Percentiles rank a stretch among this genome's conserved stretches.
These are phyloP conservation scores for Loxodonta africana DNA, from an alignment of 2,113 vertebrate species.

Conservation along the genomic window DNA sequence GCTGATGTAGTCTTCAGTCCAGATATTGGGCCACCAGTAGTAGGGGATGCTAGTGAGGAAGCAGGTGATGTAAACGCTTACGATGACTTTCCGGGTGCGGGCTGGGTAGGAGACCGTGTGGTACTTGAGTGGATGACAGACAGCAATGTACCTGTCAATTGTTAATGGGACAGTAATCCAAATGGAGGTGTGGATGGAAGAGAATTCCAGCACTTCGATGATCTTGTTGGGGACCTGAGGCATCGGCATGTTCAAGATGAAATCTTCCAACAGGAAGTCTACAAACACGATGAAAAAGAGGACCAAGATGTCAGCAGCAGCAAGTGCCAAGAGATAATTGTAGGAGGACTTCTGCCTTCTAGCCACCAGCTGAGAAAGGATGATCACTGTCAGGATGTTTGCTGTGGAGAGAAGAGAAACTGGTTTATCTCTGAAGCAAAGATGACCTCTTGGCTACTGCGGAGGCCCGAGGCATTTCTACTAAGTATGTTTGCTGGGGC, in stretches of 20 bases:
- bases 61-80: constrained; percentile 94
- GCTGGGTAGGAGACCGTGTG: constrained; percentile 97
- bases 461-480: background rate
- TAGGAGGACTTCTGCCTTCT: constrained; percentile 99
- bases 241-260: constrained; percentile 93
- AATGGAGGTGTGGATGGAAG: constrained; percentile 98
- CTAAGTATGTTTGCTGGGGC: background rate
- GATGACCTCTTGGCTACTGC: background rate
- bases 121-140: constrained; percentile 97
- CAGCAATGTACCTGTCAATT: constrained; percentile 96
- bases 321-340: constrained; percentile 98
- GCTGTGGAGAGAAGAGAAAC: constrained; percentile 89
- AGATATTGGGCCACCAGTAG: constrained; percentile 99
- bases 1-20: constrained; percentile 93
- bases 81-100: constrained; percentile 95
- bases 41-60: constrained; percentile 95
- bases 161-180: constrained; percentile 98
- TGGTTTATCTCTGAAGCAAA: background rate
- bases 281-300: constrained; percentile 98
- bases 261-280: constrained; percentile 97
- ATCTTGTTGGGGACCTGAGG: constrained; percentile 93
- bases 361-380: constrained; percentile 97
- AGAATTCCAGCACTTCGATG: constrained; percentile 97
- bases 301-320: constrained; percentile 96
- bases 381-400: constrained; percentile 97